Evolutionary conservation across 2,888 invertebrate species (phyloP).

Genomic region (Chaitophorus viminalis): DNA sequence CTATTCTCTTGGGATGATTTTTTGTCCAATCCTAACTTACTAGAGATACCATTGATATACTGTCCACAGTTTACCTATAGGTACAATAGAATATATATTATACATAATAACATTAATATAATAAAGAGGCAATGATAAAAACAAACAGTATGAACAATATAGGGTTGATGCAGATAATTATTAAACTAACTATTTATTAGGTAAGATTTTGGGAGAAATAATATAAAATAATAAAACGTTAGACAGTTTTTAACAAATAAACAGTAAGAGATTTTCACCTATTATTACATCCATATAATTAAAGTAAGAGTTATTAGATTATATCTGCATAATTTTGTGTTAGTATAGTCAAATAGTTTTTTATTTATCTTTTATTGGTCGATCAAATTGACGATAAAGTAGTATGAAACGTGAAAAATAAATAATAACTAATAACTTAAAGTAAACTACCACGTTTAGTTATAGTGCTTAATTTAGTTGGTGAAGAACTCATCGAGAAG

Average conservation of each 20-base stretch:
- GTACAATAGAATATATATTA: background rate
- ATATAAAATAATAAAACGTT: too few relatives aligned
- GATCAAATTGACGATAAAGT: background rate
- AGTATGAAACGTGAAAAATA: background rate
- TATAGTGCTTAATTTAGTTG: too few relatives aligned
- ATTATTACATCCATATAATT: too few relatives aligned
- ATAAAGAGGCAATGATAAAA: background rate
- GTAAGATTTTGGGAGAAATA: too few relatives aligned
- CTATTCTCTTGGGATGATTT: constrained; percentile 29
- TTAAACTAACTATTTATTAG: too few relatives aligned
- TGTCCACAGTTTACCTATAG: background rate
- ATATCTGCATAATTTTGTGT: background rate
- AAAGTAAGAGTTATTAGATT: background rate
- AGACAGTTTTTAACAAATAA: too few relatives aligned
- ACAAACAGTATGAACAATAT: background rate
- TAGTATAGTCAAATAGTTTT: background rate
- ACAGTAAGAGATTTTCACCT: too few relatives aligned
- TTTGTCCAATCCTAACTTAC: background rate
- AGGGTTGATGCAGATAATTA: background rate
- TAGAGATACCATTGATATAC: background rate
- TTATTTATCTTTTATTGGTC: background rate
- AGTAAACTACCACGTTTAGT: constrained; percentile 13
- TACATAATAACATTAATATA: background rate
- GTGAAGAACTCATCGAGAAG: background rate
- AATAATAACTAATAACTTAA: background rate